Base-by-base conservation (phyloP, 2,888 invertebrate species). In the Erebia aethiops region DNA sequence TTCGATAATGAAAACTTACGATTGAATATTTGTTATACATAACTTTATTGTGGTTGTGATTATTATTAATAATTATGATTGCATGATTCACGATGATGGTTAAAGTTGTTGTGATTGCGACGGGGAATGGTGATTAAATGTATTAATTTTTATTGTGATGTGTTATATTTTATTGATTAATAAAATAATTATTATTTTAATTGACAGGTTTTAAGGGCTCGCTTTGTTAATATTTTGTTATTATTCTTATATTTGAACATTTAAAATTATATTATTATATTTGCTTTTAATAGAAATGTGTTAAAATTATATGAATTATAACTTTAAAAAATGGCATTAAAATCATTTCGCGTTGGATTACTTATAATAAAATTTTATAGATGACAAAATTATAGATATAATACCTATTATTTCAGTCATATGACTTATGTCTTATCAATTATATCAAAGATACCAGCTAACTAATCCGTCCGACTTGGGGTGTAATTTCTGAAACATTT, bases 91-190 rank as follows among this genome's bases (percentile, higher is more conserved):
- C 16, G 18, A 14, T 41, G 11, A 43, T 16, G 46, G 46, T 61
- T 61, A 46, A n/a, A 14, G 13, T 21, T 49, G 52, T 64, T 51
- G 13, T 8, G 46, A 61, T 52, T 64, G 52, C 35, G 52, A 35
- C 64, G 52, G 51, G 52, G 18, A 46, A 21, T 64, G 64, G 52
- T 64, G 64, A 52, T 65, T 21, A 43, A 65, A 57, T 57, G 65
- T 65, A 65, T 65, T 56, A 54, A 52, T 52, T 54, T 52, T 64
- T 26, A 52, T 56, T 65, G 54, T 65, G 65, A 56, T 56, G 16
- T 54, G 18, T 54, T 43, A 43, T 54, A 43, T 54, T 65, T 56
- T 65, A 49, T 56, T 56, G 8, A 41, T 65, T 3, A 41, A 54
- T 54, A n/a, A 64, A 35, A 26, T 18, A 1, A 43, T 35, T 65